Base-by-base conservation (phyloP, 2,797 vertebrate genomes). In the Hyperoplus immaculatus region DNA sequence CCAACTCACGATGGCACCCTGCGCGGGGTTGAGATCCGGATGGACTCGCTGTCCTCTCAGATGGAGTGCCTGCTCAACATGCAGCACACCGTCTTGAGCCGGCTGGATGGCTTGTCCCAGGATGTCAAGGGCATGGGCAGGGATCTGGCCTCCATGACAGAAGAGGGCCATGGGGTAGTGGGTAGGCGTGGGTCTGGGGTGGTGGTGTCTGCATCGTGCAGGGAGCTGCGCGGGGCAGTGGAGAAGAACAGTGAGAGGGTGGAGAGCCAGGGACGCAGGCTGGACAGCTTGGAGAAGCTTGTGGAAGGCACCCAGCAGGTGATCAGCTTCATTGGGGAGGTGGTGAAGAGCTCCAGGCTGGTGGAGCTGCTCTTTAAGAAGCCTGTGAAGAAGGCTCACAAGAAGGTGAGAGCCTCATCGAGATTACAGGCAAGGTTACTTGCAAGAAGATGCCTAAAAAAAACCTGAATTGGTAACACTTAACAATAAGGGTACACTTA, bases 271-370 rank as follows among this genome's bases (percentile, higher is more conserved):
- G 92, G 95, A 11, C 91, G 85, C 69, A 94, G 95, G 87, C 65
- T 97, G 84, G 95, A 97, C 14, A 93, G 94, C 83, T 88, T 97
- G 77, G 96, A 97, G 89, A 93, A 86, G 89, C 90, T 95, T 72
- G 81, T 97, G 83, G 92, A 91, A 69, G 92, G 95, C 38, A 91
- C 96, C 68, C 90, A 97, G 87, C 94, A 96, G 90, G 93, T 96
- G 69, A 84, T 97, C 82, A 88, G 88, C 91, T 96, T 94, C 88
- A 88, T 98, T 21, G 84, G 89, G 72, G 95, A 95, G 75, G 92
- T 92, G 75, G 91, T 96, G 77, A 97, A 96, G 88, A 92, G 84
- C 72, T 95, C 95, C 79, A 75, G 89, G 82, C 85, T 96, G 80
- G 90, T 90, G 75, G 93, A 95, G 87, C 64, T 92, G 70, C 83